A percentile compares a stretch with the other conserved stretches of the same genome.
Evolutionary conservation across 2,113 vertebrate genomes (phyloP).

Genomic region (Oreochromis niloticus): DNA sequence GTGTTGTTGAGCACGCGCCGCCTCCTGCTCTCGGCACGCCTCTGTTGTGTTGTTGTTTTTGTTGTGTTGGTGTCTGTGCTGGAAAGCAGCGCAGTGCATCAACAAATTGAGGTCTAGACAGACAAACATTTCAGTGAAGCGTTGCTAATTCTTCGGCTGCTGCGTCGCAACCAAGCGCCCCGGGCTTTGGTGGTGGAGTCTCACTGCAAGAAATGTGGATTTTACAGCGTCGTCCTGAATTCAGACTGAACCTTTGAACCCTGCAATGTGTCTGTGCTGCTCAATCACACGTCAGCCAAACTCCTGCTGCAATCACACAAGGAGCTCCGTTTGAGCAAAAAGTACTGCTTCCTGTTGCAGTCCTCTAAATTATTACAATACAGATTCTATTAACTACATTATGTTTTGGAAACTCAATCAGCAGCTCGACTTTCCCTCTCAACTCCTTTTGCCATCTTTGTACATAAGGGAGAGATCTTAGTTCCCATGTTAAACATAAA

Average conservation of each 20-base stretch:
- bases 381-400: not conserved
- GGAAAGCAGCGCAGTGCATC: not conserved
- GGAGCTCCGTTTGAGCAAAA: not conserved
- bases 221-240: not conserved
- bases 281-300: not conserved
- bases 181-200: not conserved
- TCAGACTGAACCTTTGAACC: not conserved
- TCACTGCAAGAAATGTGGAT: constrained; percentile 12
- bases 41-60: not conserved
- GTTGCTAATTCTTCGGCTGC: constrained; percentile 13
- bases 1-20: fast-evolving
- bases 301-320: not conserved
- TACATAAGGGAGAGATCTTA: not conserved
- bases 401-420: not conserved
- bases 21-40: not conserved
- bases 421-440: not conserved
- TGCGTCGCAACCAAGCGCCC: not conserved
- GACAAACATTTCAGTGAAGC: constrained; percentile 6
- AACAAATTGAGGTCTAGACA: constrained; percentile 8
- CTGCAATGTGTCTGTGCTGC: not conserved
- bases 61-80: not conserved
- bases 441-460: not conserved
- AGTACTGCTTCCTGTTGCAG: not conserved
- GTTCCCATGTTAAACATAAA: not conserved
- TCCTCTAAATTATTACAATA: not conserved